Conservation (phyloP, 2,113 vertebrate genomes). For the Sprattus sprattus region DNA sequence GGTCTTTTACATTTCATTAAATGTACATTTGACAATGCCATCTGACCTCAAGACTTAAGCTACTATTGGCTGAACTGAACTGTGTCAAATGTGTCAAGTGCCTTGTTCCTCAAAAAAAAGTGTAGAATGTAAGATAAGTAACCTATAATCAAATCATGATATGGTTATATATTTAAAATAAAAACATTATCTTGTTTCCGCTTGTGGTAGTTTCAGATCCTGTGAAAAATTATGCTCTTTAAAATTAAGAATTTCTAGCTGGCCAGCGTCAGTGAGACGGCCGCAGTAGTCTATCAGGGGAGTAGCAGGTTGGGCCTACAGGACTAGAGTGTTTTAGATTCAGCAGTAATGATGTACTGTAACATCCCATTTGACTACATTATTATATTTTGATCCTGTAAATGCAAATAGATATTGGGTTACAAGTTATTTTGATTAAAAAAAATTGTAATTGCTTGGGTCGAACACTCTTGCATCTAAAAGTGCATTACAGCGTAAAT, state of each 20-base stretch:
- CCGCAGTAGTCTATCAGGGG: background rate
- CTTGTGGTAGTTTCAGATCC: slow-evolving; percentile 42
- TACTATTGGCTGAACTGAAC: background rate
- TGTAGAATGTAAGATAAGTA: slow-evolving; percentile 38
- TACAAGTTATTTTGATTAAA: background rate
- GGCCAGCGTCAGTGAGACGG: background rate
- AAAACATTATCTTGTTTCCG: slow-evolving; percentile 12
- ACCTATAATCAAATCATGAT: slow-evolving; percentile 16
- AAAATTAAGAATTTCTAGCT: slow-evolving; percentile 2
- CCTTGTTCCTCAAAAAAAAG: background rate
- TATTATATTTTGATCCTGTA: background rate
- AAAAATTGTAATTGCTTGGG: background rate
- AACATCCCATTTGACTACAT: background rate
- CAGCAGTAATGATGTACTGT: background rate
- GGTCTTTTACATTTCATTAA: no score
- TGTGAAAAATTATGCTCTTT: background rate
- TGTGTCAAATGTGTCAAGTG: background rate
- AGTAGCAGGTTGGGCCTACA: background rate
- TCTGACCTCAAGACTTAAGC: background rate
- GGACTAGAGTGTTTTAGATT: background rate
- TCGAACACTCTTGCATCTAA: background rate
- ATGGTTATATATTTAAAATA: slow-evolving; percentile 38
- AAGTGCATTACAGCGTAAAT: background rate
- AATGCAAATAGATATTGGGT: background rate
- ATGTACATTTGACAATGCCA: background rate